A percentile compares a stretch with the other conserved stretches of the same genome.
These are phyloP conservation scores for Dolomedes plantarius DNA, from an alignment of 2,888 invertebrate genomes.

Conservation along the genomic window DNA sequence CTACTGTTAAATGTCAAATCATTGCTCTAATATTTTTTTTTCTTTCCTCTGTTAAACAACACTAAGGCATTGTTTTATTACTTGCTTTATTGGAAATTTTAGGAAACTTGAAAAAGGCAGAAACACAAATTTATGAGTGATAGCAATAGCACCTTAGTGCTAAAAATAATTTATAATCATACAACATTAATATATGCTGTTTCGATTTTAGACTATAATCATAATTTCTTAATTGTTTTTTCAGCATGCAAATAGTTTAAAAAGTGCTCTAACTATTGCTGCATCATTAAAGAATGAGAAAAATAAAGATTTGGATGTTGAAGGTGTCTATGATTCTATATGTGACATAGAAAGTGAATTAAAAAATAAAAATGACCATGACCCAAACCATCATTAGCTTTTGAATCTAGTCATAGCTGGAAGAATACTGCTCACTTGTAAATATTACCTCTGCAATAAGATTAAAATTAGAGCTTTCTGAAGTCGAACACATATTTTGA, in stretches of 20 bases:
- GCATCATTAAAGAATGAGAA: constrained; percentile 38
- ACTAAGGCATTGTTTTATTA: no score
- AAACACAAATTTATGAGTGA: no score
- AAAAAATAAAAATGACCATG: constrained; percentile 30
- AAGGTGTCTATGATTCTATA: constrained; percentile 41
- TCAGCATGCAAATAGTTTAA: constrained; percentile 60
- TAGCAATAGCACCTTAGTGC: no score
- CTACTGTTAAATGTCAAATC: no score
- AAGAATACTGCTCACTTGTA: constrained; percentile 1
- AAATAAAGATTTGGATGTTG: constrained; percentile 37
- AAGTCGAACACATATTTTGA: neutral
- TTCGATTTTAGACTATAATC: no score
- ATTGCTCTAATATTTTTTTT: no score
- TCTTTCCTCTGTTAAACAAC: no score
- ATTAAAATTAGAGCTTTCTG: neutral
- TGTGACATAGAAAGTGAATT: constrained; percentile 51
- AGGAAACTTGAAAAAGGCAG: no score
- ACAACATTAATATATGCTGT: no score
- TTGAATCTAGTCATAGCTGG: neutral
- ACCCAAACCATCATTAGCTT: neutral
- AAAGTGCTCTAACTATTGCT: constrained; percentile 56
- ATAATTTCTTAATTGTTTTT: no score
- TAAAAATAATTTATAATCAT: no score
- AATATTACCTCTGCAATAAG: neutral
- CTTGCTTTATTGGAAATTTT: no score